Base-by-base conservation (phyloP, 2,113 vertebrate species). In the Charina bottae region DNA sequence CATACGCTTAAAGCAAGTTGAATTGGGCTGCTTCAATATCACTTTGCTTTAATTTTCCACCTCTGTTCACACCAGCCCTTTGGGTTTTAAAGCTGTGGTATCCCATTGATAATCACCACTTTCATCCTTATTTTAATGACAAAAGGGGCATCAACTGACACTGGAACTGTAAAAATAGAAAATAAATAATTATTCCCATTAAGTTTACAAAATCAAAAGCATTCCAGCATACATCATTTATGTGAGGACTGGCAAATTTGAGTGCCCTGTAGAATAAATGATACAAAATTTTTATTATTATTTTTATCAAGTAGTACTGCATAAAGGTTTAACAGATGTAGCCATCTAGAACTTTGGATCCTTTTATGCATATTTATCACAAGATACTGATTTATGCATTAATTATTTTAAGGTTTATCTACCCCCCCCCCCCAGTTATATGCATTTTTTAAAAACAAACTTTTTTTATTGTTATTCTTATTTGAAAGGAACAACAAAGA, bases 1-100 rank as follows among this genome's bases (percentile, higher is more conserved):
- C 99, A 99, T 99, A 99, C 98, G 98, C 98, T 99, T 99, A 98
- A 98, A 99, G 99, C 98, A 98, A 98, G 98, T 98, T 98, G 98
- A 98, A 98, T 98, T 98, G 97, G 98, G 97, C 98, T 98, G 97
- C 98, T 98, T 98, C 98, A 98, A 98, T 98, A 98, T 99, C 98
- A 98, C 98, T 99, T 98, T 97, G 98, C 98, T 99, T 99, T 99
- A 98, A 99, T 99, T 99, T 99, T 98, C 98, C 98, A 99, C 98
- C 98, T 98, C 98, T 99, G 98, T 99, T 99, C 98, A 98, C 98
- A 98, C 97, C 97, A 98, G 98, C 98, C 98, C 98, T 99, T 97
- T 99, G 98, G 98, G 98, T 98, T 98, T 98, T 98, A 98, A 97
- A 98, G 98, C 98, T 98, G 98, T 98, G 98, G 97, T 98, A 96